Conservation (phyloP, 2,888 invertebrate genomes). For the Aphodius granarius region DNA sequence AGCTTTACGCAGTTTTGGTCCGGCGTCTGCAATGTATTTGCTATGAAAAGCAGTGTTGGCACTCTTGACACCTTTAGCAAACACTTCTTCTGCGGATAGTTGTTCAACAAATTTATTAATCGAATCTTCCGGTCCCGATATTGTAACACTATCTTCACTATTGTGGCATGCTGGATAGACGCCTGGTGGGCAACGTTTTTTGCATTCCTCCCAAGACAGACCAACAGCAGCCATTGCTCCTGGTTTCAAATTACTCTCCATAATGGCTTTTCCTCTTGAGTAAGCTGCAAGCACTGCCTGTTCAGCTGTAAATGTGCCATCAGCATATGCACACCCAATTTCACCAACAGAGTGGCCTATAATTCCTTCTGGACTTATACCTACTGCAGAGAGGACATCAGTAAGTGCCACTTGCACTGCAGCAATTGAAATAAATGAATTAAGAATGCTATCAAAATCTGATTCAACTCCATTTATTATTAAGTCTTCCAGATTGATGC, state of each 20-base stretch:
- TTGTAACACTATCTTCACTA: conserved; percentile 88
- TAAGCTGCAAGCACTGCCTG: conserved; percentile 94
- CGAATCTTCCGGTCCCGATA: conserved; percentile 82
- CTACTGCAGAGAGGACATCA: conserved; percentile 76
- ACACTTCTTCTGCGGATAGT: conserved; percentile 74
- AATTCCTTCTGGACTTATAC: conserved; percentile 89
- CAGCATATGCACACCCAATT: conserved; percentile 93
- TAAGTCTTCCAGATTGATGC: conserved; percentile 80
- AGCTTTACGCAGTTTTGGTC: conserved; percentile 75
- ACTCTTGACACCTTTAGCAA: conserved; percentile 84
- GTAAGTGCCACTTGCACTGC: conserved; percentile 96
- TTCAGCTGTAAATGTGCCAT: conserved; percentile 91
- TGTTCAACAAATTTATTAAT: conserved; percentile 70
- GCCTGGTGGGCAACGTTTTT: conserved; percentile 72
- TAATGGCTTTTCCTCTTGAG: conserved; percentile 85
- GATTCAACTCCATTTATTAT: conserved; percentile 74
- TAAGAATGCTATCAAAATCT: conserved; percentile 82
- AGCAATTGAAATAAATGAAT: conserved; percentile 92
- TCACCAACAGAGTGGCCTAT: conserved; percentile 96
- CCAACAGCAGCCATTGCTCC: conserved; percentile 95
- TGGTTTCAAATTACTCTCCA: conserved; percentile 70
- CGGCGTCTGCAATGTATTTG: conserved; percentile 84
- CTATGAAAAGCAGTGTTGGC: conserved; percentile 95
- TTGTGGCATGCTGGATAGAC: conserved; percentile 94
- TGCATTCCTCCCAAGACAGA: conserved; percentile 82